Evolutionary conservation across 1,140 invertebrate species (phyloP).

Genomic region (Hylaeus volcanicus): DNA sequence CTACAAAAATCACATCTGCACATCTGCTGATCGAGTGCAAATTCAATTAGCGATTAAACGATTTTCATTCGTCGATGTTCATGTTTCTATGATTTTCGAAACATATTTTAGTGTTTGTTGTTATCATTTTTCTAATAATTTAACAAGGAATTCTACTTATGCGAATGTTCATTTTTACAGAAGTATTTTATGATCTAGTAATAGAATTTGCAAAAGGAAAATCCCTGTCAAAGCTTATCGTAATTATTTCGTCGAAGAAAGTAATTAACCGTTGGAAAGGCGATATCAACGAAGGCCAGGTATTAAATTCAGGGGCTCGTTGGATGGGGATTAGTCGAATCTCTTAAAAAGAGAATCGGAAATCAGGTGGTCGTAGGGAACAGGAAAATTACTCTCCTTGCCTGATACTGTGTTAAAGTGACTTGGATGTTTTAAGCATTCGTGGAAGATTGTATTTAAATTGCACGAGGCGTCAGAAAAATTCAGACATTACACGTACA

Average conservation of each 20-base stretch:
- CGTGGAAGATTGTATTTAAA: constrained; percentile 8
- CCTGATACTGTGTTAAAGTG: background rate
- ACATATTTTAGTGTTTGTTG: too few relatives aligned
- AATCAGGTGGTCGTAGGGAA: background rate
- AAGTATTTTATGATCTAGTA: too few relatives aligned
- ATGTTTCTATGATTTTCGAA: too few relatives aligned
- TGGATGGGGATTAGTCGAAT: constrained; percentile 2
- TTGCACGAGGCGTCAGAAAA: background rate
- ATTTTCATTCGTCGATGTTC: background rate
- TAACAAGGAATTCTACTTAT: too few relatives aligned
- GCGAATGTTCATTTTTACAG: too few relatives aligned
- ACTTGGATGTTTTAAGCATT: background rate
- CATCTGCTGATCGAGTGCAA: background rate
- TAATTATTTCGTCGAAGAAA: background rate
- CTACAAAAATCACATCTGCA: constrained; percentile 27
- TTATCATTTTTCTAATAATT: too few relatives aligned
- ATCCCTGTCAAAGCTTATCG: too few relatives aligned
- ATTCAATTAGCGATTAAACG: background rate
- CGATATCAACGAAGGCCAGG: constrained; percentile 3
- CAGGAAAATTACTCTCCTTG: background rate
- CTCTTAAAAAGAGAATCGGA: constrained; percentile 32
- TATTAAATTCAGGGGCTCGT: background rate
- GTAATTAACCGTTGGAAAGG: constrained; percentile 24
- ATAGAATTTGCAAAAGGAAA: too few relatives aligned
- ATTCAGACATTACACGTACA: background rate